These are phyloP conservation scores for Macropis europaea DNA, from an alignment of 2,888 invertebrate genomes.

Conservation along the genomic window DNA sequence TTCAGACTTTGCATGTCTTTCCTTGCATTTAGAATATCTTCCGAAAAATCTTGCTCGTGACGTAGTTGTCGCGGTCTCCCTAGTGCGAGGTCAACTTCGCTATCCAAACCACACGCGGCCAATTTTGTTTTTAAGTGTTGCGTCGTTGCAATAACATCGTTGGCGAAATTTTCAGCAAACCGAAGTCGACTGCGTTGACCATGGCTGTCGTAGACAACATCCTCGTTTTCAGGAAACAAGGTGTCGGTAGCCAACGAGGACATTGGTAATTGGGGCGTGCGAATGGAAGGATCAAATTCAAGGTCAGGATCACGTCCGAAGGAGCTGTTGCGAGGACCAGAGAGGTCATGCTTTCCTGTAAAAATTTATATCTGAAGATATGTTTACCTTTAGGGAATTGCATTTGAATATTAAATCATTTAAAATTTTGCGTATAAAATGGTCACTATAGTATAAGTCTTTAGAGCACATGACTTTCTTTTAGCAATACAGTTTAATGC, in stretches of 20 bases:
- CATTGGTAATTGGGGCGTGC: conserved; percentile 54
- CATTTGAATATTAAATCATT: not conserved
- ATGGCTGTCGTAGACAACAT: conserved; percentile 85
- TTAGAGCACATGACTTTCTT: no score
- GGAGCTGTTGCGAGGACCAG: conserved; percentile 72
- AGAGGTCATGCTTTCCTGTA: conserved; percentile 77
- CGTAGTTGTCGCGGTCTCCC: conserved; percentile 40
- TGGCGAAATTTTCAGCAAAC: conserved; percentile 79
- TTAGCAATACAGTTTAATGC: no score
- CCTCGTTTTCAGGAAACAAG: conserved; percentile 79
- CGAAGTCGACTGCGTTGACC: conserved; percentile 79
- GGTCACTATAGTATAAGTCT: no score
- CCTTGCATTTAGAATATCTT: conserved; percentile 55
- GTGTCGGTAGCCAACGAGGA: conserved; percentile 54
- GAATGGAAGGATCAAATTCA: conserved; percentile 72
- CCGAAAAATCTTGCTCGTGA: conserved; percentile 53
- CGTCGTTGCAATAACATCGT: conserved; percentile 79
- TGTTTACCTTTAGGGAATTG: conserved; percentile 1
- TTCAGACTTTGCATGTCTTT: conserved; percentile 58
- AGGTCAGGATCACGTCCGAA: conserved; percentile 75
- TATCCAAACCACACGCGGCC: conserved; percentile 83
- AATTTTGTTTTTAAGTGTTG: conserved; percentile 81
- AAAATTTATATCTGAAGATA: conserved; percentile 62
- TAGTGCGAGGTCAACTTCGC: conserved; percentile 81
- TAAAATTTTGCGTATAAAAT: not conserved